These are phyloP conservation scores for Cylindroiulus punctatus DNA, from an alignment of 2,888 invertebrate species.

Conservation along the genomic window DNA sequence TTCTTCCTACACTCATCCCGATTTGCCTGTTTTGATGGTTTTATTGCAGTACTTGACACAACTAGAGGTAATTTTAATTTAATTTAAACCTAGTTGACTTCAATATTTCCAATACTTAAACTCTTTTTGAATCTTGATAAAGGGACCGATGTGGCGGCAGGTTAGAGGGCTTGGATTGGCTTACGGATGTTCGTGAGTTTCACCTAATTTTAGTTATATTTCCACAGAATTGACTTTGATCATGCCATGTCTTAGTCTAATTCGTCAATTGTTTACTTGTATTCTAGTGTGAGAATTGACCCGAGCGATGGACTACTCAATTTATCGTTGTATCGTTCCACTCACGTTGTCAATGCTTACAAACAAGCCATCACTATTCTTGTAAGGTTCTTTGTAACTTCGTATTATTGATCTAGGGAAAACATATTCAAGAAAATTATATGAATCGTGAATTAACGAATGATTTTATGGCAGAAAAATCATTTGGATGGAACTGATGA, in stretches of 20 bases:
- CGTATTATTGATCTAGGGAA: conserved; percentile 20
- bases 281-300: conserved; percentile 70
- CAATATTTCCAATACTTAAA: not conserved
- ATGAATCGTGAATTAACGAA: not conserved
- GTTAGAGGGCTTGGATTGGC: conserved; percentile 87
- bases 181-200: conserved; percentile 74
- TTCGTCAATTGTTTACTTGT: not conserved
- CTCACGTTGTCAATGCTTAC: conserved; percentile 82
- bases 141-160: conserved; percentile 89
- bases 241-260: too few species aligned
- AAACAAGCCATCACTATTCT: conserved; percentile 79
- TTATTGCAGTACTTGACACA: conserved; percentile 88
- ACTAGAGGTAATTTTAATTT: conserved; percentile 73
- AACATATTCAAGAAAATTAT: not conserved
- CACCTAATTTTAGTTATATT: not conserved
- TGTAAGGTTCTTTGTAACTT: conserved; percentile 66
- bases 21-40: conserved; percentile 79
- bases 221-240: not conserved
- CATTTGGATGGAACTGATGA: conserved; percentile 72
- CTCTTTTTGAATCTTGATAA: conserved; percentile 58
- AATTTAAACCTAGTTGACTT: not conserved
- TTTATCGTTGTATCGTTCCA: conserved; percentile 75
- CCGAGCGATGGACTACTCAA: conserved; percentile 77
- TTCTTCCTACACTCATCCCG: conserved; percentile 72
- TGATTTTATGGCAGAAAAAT: conserved; percentile 65